Conservation (phyloP, 1,140 invertebrate genomes). For the Tetragonula clypearis region DNA sequence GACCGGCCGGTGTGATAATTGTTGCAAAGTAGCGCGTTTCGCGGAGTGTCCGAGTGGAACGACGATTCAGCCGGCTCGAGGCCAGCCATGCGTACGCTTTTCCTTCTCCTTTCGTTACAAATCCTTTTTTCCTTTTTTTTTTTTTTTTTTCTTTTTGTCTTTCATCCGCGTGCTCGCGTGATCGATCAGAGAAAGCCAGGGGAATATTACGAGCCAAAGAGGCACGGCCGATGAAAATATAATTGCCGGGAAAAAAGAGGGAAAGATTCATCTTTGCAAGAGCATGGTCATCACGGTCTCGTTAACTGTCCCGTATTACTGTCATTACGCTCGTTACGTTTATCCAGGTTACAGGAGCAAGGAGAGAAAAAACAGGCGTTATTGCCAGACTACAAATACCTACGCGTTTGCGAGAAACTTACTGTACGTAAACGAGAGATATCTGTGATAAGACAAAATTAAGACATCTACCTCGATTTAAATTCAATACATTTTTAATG, state of each 20-base stretch:
- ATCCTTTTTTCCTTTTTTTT: neutral
- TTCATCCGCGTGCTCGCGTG: neutral
- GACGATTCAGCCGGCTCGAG: neutral
- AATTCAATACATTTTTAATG: neutral
- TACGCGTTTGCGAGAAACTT: neutral
- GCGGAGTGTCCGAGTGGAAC: conserved; percentile 10
- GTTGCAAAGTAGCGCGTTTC: neutral
- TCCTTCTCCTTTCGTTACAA: conserved; percentile 47
- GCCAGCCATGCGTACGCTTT: conserved; percentile 11
- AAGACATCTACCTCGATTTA: neutral
- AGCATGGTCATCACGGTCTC: neutral
- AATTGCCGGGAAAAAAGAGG: neutral
- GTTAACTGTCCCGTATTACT: neutral
- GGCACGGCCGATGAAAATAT: conserved; percentile 17
- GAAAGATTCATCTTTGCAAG: neutral
- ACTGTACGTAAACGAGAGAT: no score
- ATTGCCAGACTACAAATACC: neutral
- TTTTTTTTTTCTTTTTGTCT: no score
- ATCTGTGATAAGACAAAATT: neutral
- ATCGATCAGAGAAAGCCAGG: conserved; percentile 14
- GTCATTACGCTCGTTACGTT: neutral
- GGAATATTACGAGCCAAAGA: neutral
- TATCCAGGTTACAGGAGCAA: conserved; percentile 5
- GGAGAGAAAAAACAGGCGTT: neutral
- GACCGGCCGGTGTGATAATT: neutral